Conservation (phyloP, 2,113 vertebrate genomes). For the Otis tarda region DNA sequence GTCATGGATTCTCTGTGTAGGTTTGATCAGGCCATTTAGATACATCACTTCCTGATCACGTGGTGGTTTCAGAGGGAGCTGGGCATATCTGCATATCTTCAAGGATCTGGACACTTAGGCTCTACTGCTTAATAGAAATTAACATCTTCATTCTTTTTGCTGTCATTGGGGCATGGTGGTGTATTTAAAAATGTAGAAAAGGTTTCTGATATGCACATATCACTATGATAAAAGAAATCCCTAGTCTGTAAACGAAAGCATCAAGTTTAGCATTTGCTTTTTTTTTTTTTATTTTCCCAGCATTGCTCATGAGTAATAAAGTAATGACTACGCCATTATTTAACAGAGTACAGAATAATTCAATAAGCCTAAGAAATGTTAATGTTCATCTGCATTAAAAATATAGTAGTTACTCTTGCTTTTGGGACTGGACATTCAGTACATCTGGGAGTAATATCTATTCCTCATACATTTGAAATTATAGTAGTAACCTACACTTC, state of each 20-base stretch:
- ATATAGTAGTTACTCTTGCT: neutral
- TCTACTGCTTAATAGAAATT: neutral
- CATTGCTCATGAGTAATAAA: neutral
- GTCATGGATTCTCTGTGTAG: neutral
- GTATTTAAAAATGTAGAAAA: neutral
- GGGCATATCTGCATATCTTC: neutral
- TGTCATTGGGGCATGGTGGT: neutral
- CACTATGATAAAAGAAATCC: neutral
- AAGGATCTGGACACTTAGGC: neutral
- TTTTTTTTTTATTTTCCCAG: neutral
- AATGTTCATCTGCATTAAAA: neutral
- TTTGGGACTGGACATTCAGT: neutral
- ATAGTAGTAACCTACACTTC: neutral
- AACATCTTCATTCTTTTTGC: neutral
- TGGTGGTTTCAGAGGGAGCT: neutral
- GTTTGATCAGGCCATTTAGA: neutral
- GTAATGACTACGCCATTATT: neutral
- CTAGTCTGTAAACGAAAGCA: neutral
- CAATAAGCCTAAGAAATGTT: neutral
- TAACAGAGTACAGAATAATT: neutral
- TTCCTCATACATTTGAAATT: neutral
- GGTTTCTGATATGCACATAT: neutral
- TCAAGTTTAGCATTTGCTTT: neutral
- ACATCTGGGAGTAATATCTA: fast-evolving
- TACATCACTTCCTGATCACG: fast-evolving